Evolutionary conservation across 2,888 invertebrate species (phyloP), one percentile per base, ranked within the genome.

Genomic region (Therioaphis trifolii): DNA sequence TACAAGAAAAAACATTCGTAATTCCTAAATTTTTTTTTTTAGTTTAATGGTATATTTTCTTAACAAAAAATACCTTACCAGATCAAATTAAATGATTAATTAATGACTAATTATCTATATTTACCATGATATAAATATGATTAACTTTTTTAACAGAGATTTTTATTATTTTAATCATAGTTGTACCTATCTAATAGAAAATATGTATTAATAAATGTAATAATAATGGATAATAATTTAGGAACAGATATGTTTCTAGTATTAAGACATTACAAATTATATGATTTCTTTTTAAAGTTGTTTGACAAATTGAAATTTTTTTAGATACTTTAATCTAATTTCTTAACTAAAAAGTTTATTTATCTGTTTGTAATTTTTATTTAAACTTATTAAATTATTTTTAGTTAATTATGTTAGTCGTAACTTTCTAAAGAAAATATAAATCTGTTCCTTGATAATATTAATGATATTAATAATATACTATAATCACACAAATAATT

Each of bases 401-500:
- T 35, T 35, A 35, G 35, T 35, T 7, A 35, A 35, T 35, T 35
- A 35, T 35, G 35, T 35, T 35, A 5, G 35, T 7, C 7, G 4
- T 9, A 58, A 11, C 12, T 21, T 58, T 21, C 58, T 58, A 58
- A 35, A 35, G 4, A 35, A 35, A 35, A 74, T 24, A 4, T 18
- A 24, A 61, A 76, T 63, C 27, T n/a, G 29, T 27, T 46, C 46
- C 61, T 29, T 43, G 27, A 61, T 76, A 76, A 52, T 52, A 72
- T 27, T 29, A 63, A 49, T 71, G 18, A 27, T 71, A 49, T 15
- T 18, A 18, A 27, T 49, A 66, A 11, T 24, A 43, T 69, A 49
- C 77, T 63, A 77, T 68, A 78, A 78, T 78, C 66, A 78, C 66
- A 55, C 68, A 21, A 49, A 55, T 69, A 55, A 69, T 78, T 55